Base-by-base conservation (phyloP, 2,888 invertebrate species). In the Caenorhabditis wallacei region DNA sequence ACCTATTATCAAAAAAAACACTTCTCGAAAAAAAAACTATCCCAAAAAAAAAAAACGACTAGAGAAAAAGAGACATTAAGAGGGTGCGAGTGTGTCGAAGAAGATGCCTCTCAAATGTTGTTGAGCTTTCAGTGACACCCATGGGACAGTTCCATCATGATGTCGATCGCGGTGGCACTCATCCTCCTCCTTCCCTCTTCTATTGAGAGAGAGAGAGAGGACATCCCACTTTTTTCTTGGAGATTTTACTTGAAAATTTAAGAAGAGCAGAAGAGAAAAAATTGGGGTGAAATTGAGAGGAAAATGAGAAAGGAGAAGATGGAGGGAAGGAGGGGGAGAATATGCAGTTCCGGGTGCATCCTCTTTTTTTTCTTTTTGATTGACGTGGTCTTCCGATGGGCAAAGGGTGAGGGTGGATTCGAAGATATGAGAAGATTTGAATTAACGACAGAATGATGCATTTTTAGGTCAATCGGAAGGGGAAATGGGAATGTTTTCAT, bases 131-230 rank as follows among this genome's bases (percentile, higher is more conserved):
- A 54, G 57, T 22, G 80, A 81, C 80, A 81, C 80, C 75, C 80
- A 16, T 18, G 80, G 80, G 80, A 75, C 64, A 74, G 74, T 81
- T 81, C 70, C 43, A 81, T 81, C 80, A 81, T 69, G 20, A 37
- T 57, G 46, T 57, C 57, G 66, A 66, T 75, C 54, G 43, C n/a
- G 54, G 54, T 43, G 64, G 74, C 18, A 56, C 22, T 1, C 37
- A 8, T 10, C 37, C 35, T 37, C 30, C 57, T 11, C 20, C n/a
- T n/a, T n/a, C n/a, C n/a, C n/a, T n/a, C n/a, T n/a, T n/a, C n/a
- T n/a, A n/a, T n/a, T n/a, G n/a, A n/a, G n/a, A n/a, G n/a, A n/a
- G n/a, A n/a, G 10, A n/a, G 63, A 74, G 64, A 74, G 64, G 64
- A 75, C 75, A 40, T 11, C 40, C 40, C 40, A 40, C 10, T 43